Evolutionary conservation across 2,888 invertebrate genomes (phyloP).

Genomic region (Melipona beecheii): DNA sequence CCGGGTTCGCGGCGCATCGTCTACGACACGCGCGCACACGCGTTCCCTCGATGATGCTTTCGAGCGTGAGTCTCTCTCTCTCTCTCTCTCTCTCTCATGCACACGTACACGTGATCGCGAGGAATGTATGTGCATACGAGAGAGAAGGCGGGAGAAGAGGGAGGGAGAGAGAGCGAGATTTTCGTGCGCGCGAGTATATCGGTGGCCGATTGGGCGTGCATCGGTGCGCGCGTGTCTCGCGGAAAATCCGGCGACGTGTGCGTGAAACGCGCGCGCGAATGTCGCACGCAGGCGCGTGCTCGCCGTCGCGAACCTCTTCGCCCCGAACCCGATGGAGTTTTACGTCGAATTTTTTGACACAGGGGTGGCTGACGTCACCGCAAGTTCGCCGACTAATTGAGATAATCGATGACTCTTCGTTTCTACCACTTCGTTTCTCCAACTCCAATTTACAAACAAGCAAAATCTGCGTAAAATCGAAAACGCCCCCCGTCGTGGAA

Average conservation of each 20-base stretch:
- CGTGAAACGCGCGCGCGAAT: conserved; percentile 6
- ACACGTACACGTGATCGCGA: neutral
- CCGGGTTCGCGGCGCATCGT: conserved; percentile 74
- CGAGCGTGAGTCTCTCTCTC: neutral
- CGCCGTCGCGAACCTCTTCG: neutral
- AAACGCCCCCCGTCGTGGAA: too few species aligned
- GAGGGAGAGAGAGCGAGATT: neutral
- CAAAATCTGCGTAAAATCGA: too few species aligned
- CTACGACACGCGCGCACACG: conserved; percentile 60
- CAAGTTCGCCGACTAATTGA: neutral
- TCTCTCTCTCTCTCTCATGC: neutral
- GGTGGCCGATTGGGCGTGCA: conserved; percentile 13
- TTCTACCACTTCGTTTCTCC: neutral
- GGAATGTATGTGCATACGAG: neutral
- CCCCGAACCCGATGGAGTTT: neutral
- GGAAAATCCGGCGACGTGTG: conserved; percentile 9
- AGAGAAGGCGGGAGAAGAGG: neutral
- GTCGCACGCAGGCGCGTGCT: conserved; percentile 22
- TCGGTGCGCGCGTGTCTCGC: conserved; percentile 28
- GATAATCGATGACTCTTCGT: neutral
- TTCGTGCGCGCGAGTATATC: neutral
- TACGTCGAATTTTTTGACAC: conserved; percentile 4
- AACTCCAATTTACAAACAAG: neutral
- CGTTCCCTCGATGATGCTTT: conserved; percentile 7
- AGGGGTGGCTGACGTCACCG: neutral